These are phyloP conservation scores for Cotesia typhae DNA, from an alignment of 1,140 invertebrate genomes.

Conservation along the genomic window DNA sequence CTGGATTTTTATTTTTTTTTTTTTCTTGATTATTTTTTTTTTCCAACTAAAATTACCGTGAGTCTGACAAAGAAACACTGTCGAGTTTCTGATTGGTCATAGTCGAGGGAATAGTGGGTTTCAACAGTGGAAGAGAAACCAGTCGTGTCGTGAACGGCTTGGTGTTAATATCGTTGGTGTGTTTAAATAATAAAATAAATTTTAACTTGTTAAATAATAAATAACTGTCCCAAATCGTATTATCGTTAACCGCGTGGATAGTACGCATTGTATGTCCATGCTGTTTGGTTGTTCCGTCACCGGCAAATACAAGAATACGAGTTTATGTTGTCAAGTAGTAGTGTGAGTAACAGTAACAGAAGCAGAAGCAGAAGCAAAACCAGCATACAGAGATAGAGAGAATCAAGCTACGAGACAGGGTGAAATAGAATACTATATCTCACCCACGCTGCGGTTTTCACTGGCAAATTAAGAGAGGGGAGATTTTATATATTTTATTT, in stretches of 20 bases:
- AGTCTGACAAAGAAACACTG: background rate
- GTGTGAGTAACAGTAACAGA: background rate
- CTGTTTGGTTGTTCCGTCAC: constrained; percentile 42
- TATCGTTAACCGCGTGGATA: constrained; percentile 15
- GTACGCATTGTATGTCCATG: constrained; percentile 33
- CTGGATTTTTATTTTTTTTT: too few relatives aligned
- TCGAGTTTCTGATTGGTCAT: background rate
- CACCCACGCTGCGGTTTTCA: constrained; percentile 35
- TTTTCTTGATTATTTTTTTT: too few relatives aligned
- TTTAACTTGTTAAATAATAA: too few relatives aligned
- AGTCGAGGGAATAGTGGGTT: constrained; percentile 17
- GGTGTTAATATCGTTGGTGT: background rate
- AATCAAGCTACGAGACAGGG: constrained; percentile 38
- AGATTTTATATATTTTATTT: constrained; percentile 7
- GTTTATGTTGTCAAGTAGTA: background rate
- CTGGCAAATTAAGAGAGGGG: constrained; percentile 29
- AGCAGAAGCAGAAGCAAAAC: constrained; percentile 36
- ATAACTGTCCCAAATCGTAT: background rate
- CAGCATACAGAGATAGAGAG: constrained; percentile 45
- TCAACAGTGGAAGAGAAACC: background rate
- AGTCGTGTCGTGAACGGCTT: constrained; percentile 23
- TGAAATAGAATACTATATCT: constrained; percentile 49
- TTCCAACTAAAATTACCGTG: too few relatives aligned
- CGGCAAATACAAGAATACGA: constrained; percentile 41
- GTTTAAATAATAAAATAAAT: too few relatives aligned